Evolutionary conservation across 2,797 vertebrate species (phyloP), one percentile per base, ranked within the genome.

Genomic region (Protosalanx chinensis): DNA sequence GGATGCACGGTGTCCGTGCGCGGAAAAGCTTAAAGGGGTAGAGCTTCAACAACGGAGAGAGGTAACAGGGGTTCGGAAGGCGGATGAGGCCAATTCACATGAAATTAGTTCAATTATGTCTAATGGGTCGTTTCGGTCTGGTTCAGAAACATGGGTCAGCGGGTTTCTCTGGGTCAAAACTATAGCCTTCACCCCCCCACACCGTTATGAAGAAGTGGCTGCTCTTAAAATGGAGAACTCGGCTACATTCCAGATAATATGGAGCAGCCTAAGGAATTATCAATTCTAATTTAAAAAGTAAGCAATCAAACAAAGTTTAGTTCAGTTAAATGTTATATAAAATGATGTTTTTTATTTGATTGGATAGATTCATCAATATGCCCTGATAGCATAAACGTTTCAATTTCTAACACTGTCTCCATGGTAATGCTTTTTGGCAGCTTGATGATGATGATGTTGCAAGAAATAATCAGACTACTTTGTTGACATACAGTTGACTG

Each of bases 11-110:
- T 86, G 84, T 78, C 81, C 78, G 81, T 84, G 84, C 84, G 82
- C 79, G 80, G 81, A 88, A 79, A 77, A 30, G 64, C 79, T 92
- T 88, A 91, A 91, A 91, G 89, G 82, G 60, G 73, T 82, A 80
- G 74, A 37, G 4, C 18, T 27, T 61, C 4, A 23, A n/a, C 53
- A 20, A 10, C 33, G 8, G 5, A 58, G 35, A 33, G 1, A 35
- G 23, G 20, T 10, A 30, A 1, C 18, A 6, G 30, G 20, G 29
- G 13, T 32, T 61, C 30, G 23, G 59, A 29, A 60, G n/a, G 8
- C 58, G 27, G 20, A 23, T 8, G 41, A 46, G 41, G 41, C 41
- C 41, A 56, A 56, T 16, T 56, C 51, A 56, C 51, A 56, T 16
- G 6, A 46, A 60, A 12, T 20, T 7, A 56, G 51, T 56, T 16